Conservation (phyloP, 2,113 vertebrate genomes). For the Plotosus lineatus region DNA sequence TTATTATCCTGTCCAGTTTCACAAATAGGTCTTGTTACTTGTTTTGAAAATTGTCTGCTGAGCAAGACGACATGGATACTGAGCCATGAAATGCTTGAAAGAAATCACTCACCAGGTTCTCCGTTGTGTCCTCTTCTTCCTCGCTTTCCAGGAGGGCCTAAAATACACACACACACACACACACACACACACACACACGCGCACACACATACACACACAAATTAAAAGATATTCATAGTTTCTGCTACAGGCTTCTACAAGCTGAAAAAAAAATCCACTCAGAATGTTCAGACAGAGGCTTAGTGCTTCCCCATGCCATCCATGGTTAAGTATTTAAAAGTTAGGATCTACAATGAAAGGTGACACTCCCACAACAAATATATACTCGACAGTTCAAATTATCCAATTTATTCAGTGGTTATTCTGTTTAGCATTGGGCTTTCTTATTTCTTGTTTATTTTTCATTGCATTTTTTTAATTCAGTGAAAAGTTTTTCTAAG, state of each 20-base stretch:
- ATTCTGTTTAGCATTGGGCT: constrained; percentile 50
- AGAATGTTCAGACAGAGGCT: constrained; percentile 29
- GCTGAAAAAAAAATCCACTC: neutral
- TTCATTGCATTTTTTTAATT: constrained; percentile 57
- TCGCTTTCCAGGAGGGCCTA: constrained; percentile 95
- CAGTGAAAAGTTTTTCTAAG: constrained; percentile 47
- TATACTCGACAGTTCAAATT: constrained; percentile 20
- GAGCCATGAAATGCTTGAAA: constrained; percentile 9
- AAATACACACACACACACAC: no score
- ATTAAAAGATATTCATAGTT: constrained; percentile 1
- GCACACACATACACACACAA: no score
- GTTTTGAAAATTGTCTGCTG: constrained; percentile 2
- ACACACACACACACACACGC: no score
- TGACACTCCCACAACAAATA: constrained; percentile 10
- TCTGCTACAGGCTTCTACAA: constrained; percentile 31
- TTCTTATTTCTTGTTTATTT: constrained; percentile 51
- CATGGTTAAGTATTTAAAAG: constrained; percentile 46
- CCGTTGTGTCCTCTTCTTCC: constrained; percentile 95
- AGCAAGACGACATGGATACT: constrained; percentile 8
- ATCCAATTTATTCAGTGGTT: neutral
- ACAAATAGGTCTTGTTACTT: constrained; percentile 29
- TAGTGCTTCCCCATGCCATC: constrained; percentile 17
- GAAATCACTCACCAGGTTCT: constrained; percentile 84
- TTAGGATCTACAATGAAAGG: constrained; percentile 33
- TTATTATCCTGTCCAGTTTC: constrained; percentile 19